Evolutionary conservation across 2,113 vertebrate species (phyloP).

Genomic region (Hucho hucho): DNA sequence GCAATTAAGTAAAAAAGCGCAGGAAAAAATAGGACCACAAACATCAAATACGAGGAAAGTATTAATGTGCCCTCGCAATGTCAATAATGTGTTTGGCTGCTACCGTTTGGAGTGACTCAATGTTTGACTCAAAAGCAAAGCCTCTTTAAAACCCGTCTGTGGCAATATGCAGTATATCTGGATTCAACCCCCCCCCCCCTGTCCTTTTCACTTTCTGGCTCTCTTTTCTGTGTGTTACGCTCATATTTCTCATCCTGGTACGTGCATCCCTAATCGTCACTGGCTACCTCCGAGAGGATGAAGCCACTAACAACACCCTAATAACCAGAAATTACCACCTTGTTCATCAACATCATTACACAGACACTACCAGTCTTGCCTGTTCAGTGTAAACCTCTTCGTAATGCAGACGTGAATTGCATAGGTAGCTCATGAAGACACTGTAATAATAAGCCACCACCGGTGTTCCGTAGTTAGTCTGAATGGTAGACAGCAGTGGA

Average conservation of each 20-base stretch:
- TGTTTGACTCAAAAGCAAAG: constrained; percentile 19
- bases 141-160: constrained; percentile 3
- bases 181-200: no score
- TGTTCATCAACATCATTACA: constrained; percentile 1
- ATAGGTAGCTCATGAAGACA: no score
- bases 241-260: constrained; percentile 13
- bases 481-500: no score
- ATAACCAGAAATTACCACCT: no score
- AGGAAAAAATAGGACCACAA: constrained; percentile 22
- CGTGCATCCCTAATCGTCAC: constrained; percentile 17
- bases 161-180: no score
- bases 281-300: neutral
- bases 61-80: constrained; percentile 50
- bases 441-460: no score
- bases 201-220: neutral
- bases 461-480: no score
- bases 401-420: no score
- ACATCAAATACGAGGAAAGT: constrained; percentile 49
- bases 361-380: neutral
- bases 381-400: no score
- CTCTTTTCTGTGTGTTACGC: constrained; percentile 11
- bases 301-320: neutral
- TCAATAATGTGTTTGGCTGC: constrained; percentile 59
- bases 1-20: constrained; percentile 34
- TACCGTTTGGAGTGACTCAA: constrained; percentile 46